A percentile compares a stretch with the other conserved stretches of the same genome.
phyloP scores from a whole-genome alignment of 2,113 vertebrate genomes.

The Leptosomus discolor region DNA sequence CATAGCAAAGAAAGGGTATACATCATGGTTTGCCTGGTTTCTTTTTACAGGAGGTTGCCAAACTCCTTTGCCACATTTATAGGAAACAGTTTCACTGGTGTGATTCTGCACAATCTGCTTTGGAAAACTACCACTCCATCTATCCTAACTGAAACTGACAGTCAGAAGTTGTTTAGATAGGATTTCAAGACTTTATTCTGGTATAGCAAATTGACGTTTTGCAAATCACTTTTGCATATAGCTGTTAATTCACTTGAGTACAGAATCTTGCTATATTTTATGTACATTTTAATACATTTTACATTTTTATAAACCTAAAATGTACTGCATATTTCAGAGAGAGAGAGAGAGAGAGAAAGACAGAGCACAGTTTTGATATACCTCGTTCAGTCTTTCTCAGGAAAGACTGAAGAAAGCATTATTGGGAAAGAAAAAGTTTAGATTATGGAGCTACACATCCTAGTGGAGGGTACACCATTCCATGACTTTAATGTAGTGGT shows the following conservation, averaged over 20 bases:
- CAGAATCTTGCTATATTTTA: neutral
- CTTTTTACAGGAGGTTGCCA: neutral
- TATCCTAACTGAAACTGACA: neutral
- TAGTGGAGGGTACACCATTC: neutral
- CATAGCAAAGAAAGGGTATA: neutral
- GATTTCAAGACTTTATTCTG: neutral
- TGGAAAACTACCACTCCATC: neutral
- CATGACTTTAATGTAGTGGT: neutral
- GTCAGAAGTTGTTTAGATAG: neutral
- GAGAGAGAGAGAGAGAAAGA: neutral
- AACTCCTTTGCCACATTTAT: neutral
- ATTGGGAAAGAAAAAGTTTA: neutral
- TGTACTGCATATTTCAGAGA: neutral
- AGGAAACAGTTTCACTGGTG: neutral
- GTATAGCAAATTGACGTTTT: neutral
- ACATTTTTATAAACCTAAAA: neutral
- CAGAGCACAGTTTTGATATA: neutral
- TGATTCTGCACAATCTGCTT: neutral
- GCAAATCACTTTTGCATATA: neutral
- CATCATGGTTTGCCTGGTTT: neutral
- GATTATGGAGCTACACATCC: neutral
- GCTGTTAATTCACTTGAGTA: neutral
- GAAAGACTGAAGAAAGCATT: neutral
- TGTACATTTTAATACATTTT: neutral
- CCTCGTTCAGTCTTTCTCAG: neutral